Conservation (phyloP, 1,140 invertebrate genomes). For the Neodiprion lecontei region DNA sequence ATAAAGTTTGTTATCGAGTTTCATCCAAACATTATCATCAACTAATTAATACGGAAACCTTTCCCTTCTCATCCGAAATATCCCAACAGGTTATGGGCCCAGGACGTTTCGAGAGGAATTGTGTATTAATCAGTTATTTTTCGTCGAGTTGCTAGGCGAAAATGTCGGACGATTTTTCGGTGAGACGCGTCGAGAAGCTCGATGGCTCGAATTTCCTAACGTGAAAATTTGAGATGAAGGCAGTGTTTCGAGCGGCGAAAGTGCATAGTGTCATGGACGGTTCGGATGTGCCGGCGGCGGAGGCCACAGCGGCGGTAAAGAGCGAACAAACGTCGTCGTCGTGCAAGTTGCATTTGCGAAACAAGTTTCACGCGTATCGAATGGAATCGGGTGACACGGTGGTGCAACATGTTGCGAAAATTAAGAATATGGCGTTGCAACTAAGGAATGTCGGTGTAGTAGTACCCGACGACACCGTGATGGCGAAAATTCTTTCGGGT, state of each 20-base stretch:
- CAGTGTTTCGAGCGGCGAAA: conserved; percentile 17
- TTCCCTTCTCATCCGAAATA: no score
- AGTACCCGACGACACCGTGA: conserved; percentile 19
- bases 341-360: conserved; percentile 21
- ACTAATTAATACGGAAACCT: no score
- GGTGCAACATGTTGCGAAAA: conserved; percentile 25
- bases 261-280: conserved; percentile 12
- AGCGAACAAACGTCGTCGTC: conserved; percentile 22
- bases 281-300: conserved; percentile 3
- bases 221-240: conserved; percentile 23
- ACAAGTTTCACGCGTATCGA: conserved; percentile 25
- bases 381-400: conserved; percentile 24
- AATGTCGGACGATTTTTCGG: conserved; percentile 20
- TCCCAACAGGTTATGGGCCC: conserved; percentile 26
- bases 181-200: conserved; percentile 17
- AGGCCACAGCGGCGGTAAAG: conserved; percentile 9
- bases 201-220: conserved; percentile 23
- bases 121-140: not conserved
- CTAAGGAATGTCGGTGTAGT: conserved; percentile 21
- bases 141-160: conserved; percentile 4
- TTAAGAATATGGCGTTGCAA: conserved; percentile 28
- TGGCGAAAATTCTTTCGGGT: conserved; percentile 27
- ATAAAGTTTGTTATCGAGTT: no score
- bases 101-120: conserved; percentile 14
- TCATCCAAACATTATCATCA: no score